A percentile compares a stretch with the other conserved stretches of the same genome.
phyloP scores from a whole-genome alignment of 2,797 vertebrate species.

The Dermochelys coriacea region DNA sequence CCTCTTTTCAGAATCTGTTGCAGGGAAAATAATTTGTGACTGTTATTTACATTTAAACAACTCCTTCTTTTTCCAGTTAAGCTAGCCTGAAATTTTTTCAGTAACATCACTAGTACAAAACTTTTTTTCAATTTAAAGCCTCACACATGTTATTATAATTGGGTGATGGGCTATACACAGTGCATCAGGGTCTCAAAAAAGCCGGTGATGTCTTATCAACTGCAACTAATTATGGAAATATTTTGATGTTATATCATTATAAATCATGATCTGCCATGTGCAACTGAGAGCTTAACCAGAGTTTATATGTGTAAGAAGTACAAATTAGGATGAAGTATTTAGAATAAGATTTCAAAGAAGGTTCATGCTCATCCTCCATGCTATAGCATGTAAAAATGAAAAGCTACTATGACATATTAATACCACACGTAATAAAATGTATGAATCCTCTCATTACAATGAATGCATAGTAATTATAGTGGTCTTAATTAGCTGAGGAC shows the following conservation, averaged over 20 bases:
- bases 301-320: neutral
- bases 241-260: neutral
- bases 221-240: accelerated
- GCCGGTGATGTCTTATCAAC: accelerated
- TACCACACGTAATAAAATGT: neutral
- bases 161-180: neutral
- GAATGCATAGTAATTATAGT: neutral
- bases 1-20: neutral
- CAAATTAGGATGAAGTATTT: neutral
- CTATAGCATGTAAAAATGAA: neutral
- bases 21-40: neutral
- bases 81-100: neutral
- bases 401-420: neutral
- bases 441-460: neutral
- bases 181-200: neutral
- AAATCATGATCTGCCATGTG: neutral
- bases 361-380: neutral
- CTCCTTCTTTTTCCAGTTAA: neutral
- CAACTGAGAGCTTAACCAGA: neutral
- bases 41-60: no score
- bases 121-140: neutral
- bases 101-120: neutral
- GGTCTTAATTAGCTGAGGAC: slow-evolving; percentile 20
- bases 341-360: neutral
- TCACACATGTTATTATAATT: neutral